Percentiles rank a stretch among this genome's conserved stretches.
Conservation (phyloP, 2,888 invertebrate genomes). For the Drosophila macrothrix region DNA sequence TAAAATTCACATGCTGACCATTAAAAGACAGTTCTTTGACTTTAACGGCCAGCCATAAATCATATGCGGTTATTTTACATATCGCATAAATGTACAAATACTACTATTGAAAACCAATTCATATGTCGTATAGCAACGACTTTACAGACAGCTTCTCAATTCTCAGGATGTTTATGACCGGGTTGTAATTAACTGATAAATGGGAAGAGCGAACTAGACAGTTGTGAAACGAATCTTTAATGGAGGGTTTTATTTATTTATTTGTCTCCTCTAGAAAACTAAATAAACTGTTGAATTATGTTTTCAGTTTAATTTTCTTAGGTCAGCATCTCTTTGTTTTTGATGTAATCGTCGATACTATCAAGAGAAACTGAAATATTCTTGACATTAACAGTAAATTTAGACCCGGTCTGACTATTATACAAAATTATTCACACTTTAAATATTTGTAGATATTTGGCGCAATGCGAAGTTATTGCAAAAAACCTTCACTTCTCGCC, state of each 20-base stretch:
- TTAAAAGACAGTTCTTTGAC: slow-evolving; percentile 33
- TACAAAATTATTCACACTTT: background rate
- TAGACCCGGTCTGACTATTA: background rate
- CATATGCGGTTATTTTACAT: slow-evolving; percentile 48
- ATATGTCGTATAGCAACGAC: slow-evolving; percentile 36
- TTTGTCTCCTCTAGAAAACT: background rate
- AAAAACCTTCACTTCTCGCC: background rate
- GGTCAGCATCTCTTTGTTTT: background rate
- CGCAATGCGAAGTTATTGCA: background rate
- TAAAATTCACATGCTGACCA: slow-evolving; percentile 46
- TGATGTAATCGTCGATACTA: background rate
- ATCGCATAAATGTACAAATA: slow-evolving; percentile 35
- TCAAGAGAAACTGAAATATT: background rate
- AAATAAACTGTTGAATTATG: background rate
- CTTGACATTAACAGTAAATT: background rate
- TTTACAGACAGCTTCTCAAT: slow-evolving; percentile 16
- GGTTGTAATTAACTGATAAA: slow-evolving; percentile 22
- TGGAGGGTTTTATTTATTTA: background rate
- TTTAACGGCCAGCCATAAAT: slow-evolving; percentile 55
- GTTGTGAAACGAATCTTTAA: background rate
- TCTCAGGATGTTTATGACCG: slow-evolving; percentile 22
- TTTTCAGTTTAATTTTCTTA: background rate
- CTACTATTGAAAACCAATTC: slow-evolving; percentile 50
- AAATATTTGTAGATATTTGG: background rate
- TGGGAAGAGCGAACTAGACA: slow-evolving; percentile 9